These are phyloP conservation scores for Megaceryle maxima DNA, from an alignment of 2,113 vertebrate genomes.

Conservation along the genomic window DNA sequence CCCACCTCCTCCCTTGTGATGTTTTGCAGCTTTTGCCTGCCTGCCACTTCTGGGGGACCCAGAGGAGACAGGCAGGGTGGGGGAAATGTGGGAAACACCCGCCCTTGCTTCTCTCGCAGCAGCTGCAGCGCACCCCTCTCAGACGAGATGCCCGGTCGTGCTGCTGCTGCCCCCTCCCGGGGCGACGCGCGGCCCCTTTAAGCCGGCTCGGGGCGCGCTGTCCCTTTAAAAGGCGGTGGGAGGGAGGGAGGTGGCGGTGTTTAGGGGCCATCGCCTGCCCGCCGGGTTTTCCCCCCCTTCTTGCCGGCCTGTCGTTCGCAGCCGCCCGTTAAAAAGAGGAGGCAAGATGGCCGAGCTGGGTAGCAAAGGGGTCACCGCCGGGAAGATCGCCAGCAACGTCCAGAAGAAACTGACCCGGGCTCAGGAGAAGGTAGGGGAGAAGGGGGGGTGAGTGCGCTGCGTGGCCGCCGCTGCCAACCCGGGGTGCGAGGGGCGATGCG, in stretches of 20 bases:
- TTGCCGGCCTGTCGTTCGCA: conserved; percentile 20
- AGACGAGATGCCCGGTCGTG: not conserved
- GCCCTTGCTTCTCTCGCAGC: not conserved
- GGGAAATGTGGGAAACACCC: no score
- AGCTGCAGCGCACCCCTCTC: not conserved
- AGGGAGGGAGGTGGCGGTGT: not conserved
- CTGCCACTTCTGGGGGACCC: not conserved
- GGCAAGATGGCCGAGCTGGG: conserved; percentile 95
- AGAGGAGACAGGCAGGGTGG: not conserved
- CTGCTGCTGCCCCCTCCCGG: not conserved
- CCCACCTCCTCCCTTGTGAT: not conserved
- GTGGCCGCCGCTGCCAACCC: not conserved
- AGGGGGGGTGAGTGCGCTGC: not conserved
- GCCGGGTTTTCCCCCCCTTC: conserved; percentile 15
- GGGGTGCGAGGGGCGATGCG: not conserved
- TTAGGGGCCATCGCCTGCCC: conserved; percentile 53
- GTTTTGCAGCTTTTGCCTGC: not conserved
- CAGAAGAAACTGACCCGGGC: conserved; percentile 98
- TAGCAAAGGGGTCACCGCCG: conserved; percentile 91
- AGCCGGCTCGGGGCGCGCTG: not conserved
- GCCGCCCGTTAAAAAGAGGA: conserved; percentile 49
- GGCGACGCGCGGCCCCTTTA: not conserved
- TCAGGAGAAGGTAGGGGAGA: conserved; percentile 90
- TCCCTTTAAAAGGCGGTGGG: conserved; percentile 77
- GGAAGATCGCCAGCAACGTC: conserved; percentile 94